These are phyloP conservation scores for Hiodon tergisus DNA, from an alignment of 2,113 vertebrate genomes.

Conservation along the genomic window DNA sequence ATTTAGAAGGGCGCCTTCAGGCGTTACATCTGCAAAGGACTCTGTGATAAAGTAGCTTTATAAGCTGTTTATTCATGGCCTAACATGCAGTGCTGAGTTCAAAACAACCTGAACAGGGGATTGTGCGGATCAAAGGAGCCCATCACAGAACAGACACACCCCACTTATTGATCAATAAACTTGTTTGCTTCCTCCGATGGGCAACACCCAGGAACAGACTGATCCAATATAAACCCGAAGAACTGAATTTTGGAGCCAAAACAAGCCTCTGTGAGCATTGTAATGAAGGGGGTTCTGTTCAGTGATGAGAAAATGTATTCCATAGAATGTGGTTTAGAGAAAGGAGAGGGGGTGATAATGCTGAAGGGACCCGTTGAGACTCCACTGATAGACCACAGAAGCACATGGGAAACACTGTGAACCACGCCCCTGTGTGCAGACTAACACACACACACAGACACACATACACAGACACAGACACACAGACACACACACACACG, in stretches of 20 bases:
- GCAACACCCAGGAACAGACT: neutral
- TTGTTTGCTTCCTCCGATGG: neutral
- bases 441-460: neutral
- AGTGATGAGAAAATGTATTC: no score
- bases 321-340: no score
- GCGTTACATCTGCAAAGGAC: neutral
- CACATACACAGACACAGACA: neutral
- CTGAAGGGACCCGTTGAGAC: no score
- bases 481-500: no score
- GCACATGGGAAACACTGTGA: no score
- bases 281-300: neutral
- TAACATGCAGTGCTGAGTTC: neutral
- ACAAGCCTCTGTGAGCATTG: neutral
- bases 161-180: neutral
- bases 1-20: neutral
- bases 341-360: no score
- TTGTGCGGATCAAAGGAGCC: neutral
- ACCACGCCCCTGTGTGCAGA: no score
- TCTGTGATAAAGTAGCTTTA: constrained; percentile 3
- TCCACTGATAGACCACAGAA: no score
- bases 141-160: neutral
- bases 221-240: neutral
- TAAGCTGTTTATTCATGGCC: neutral
- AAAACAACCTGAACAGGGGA: neutral
- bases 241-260: neutral